Percentiles rank a stretch among this genome's conserved stretches.
phyloP scores from a whole-genome alignment of 2,888 invertebrate genomes.

The Hermaeophaga mercurialis region DNA sequence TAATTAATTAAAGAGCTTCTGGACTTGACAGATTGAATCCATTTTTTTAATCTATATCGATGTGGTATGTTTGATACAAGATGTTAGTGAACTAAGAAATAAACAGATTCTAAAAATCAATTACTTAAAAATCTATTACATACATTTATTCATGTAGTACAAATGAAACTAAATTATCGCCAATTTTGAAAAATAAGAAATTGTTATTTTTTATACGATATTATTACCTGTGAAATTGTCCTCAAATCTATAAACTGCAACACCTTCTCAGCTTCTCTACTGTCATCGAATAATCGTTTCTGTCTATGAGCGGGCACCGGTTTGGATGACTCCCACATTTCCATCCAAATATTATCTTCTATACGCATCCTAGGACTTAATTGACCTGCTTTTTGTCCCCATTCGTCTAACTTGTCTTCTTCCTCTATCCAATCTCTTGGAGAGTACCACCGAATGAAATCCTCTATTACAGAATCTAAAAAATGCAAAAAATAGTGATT shows the following conservation, averaged over 20 bases:
- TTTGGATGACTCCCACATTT: constrained; percentile 87
- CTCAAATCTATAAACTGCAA: constrained; percentile 70
- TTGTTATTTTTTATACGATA: no score
- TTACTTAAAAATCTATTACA: no score
- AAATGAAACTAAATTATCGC: no score
- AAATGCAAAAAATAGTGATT: no score
- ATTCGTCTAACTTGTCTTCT: constrained; percentile 58
- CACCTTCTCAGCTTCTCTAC: constrained; percentile 92
- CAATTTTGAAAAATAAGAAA: no score
- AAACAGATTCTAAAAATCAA: no score
- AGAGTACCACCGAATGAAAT: constrained; percentile 98
- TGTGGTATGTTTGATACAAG: no score
- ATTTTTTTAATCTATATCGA: no score
- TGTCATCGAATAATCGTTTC: constrained; percentile 93
- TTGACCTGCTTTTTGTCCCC: constrained; percentile 66
- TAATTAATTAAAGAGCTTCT: no score
- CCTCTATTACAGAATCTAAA: constrained; percentile 72
- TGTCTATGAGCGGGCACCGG: constrained; percentile 89
- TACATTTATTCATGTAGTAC: no score
- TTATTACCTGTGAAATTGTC: constrained; percentile 32
- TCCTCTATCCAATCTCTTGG: constrained; percentile 90
- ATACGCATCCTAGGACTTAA: constrained; percentile 89
- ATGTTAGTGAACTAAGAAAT: no score
- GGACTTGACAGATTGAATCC: no score
- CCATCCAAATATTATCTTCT: constrained; percentile 84